phyloP scores from a whole-genome alignment of 2,797 vertebrate genomes.

The Cuculus canorus region DNA sequence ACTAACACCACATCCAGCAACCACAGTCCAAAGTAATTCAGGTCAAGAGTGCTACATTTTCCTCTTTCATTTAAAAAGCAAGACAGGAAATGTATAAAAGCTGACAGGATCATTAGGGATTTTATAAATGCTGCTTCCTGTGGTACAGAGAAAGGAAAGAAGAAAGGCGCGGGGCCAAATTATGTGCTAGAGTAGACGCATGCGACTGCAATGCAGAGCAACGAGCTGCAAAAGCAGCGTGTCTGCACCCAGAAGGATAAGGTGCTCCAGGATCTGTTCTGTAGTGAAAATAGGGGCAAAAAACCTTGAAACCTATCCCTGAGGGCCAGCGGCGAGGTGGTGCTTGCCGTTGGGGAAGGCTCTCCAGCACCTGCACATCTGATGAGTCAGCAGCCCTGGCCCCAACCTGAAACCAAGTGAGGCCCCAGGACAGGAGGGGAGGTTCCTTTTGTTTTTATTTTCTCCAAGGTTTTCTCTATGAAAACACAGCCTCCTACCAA shows the following conservation, averaged over 20 bases:
- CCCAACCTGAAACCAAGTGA: background rate
- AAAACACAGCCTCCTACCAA: constrained; percentile 64
- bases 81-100: constrained; percentile 68
- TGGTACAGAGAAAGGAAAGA: constrained; percentile 57
- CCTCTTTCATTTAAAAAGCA: constrained; percentile 32
- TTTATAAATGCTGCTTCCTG: constrained; percentile 68
- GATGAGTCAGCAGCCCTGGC: constrained; percentile 37
- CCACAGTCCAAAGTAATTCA: background rate
- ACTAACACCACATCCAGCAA: background rate
- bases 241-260: background rate
- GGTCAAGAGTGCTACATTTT: constrained; percentile 34
- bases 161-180: constrained; percentile 9
- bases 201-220: background rate
- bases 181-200: background rate
- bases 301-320: background rate
- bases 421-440: background rate
- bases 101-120: constrained; percentile 62
- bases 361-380: constrained; percentile 16
- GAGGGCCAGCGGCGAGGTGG: background rate
- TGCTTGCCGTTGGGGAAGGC: background rate
- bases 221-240: accelerated
- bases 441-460: constrained; percentile 36
- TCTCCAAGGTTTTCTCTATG: constrained; percentile 52
- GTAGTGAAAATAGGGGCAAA: background rate
- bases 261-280: background rate